Conservation (phyloP, 2,888 invertebrate species). For the Mythimna impura region DNA sequence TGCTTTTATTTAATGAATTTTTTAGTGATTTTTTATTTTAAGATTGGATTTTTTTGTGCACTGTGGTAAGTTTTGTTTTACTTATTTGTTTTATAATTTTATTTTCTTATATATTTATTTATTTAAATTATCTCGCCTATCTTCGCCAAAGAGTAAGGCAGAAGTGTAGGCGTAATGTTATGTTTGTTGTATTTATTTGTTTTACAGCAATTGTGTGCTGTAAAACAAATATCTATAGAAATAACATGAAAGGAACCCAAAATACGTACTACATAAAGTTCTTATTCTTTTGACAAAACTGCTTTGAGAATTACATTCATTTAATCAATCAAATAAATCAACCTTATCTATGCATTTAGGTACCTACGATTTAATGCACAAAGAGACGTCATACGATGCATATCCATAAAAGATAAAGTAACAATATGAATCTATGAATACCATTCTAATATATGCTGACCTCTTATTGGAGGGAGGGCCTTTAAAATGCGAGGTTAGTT, state of each 20-base stretch:
- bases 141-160: too few species aligned
- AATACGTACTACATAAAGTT: not conserved
- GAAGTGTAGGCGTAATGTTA: too few species aligned
- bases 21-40: not conserved
- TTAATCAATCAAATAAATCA: not conserved
- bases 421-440: not conserved
- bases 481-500: not conserved
- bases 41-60: constrained; percentile 18
- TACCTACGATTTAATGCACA: constrained; percentile 6
- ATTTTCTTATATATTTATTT: not conserved
- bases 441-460: not conserved
- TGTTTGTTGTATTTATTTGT: too few species aligned
- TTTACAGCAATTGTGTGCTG: too few species aligned
- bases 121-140: not conserved
- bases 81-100: not conserved
- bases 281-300: not conserved
- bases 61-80: constrained; percentile 36
- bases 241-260: too few species aligned
- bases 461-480: not conserved
- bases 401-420: not conserved
- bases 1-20: constrained; percentile 2
- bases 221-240: too few species aligned
- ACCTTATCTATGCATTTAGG: constrained; percentile 12
- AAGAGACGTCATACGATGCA: constrained; percentile 10
- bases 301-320: not conserved